Conservation (phyloP, 2,113 vertebrate genomes). For the Trichechus manatus region DNA sequence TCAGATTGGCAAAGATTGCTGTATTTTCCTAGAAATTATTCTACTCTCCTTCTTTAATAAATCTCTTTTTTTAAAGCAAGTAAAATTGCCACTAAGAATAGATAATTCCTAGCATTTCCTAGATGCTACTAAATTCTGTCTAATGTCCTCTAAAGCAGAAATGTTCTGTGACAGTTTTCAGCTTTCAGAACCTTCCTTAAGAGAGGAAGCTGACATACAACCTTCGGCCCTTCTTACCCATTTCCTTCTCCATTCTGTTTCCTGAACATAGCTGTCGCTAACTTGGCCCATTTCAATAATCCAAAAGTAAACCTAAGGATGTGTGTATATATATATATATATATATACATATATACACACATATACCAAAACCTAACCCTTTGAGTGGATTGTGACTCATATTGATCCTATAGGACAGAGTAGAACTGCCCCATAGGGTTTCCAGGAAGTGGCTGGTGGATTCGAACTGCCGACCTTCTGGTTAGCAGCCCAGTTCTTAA, state of each 20-base stretch:
- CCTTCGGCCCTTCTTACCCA: neutral
- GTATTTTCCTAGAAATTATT: neutral
- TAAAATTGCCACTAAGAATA: neutral
- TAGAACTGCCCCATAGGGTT: too few relatives aligned
- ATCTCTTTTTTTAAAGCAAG: neutral
- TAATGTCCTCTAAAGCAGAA: neutral
- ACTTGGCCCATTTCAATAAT: neutral
- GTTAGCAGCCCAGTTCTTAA: too few relatives aligned
- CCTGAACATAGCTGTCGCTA: neutral
- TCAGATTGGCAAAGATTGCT: neutral
- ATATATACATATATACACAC: too few relatives aligned
- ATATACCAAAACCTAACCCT: too few relatives aligned
- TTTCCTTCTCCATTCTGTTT: neutral
- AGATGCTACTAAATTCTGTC: neutral
- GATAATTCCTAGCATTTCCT: neutral
- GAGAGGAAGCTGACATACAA: neutral
- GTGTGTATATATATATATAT: too few relatives aligned
- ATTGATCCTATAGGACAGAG: too few relatives aligned
- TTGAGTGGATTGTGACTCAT: too few relatives aligned
- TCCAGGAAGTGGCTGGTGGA: too few relatives aligned
- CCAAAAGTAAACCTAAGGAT: neutral
- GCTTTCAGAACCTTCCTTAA: neutral
- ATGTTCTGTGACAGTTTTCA: neutral
- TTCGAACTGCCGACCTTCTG: too few relatives aligned
- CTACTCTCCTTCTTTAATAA: neutral